Evolutionary conservation across 2,113 vertebrate genomes (phyloP).

Genomic region (Crotalus horridus): DNA sequence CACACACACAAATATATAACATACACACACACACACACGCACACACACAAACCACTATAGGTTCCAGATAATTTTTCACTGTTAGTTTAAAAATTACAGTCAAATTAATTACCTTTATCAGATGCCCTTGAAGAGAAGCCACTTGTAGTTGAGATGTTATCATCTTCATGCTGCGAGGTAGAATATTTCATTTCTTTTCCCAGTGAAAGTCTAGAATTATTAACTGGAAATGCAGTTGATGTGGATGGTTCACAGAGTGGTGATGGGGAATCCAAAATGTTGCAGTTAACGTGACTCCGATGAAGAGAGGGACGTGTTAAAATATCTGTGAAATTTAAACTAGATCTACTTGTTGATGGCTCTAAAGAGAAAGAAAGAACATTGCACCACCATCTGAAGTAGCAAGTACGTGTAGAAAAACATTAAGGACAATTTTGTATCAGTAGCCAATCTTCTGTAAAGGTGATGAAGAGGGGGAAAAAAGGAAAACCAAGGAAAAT

Average conservation of each 20-base stretch:
- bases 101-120: conserved; percentile 84
- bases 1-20: too few species aligned
- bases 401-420: conserved; percentile 30
- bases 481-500: conserved; percentile 45
- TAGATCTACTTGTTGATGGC: conserved; percentile 85
- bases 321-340: conserved; percentile 85
- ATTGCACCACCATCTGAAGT: conserved; percentile 30
- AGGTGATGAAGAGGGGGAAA: neutral
- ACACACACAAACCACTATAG: neutral
- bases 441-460: conserved; percentile 37
- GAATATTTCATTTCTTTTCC: conserved; percentile 98
- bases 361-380: conserved; percentile 67
- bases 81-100: neutral
- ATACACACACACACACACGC: neutral
- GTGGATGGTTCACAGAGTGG: conserved; percentile 86
- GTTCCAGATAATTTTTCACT: neutral
- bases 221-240: conserved; percentile 80
- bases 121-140: conserved; percentile 97
- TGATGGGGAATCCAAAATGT: conserved; percentile 78
- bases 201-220: conserved; percentile 83
- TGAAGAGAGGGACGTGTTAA: conserved; percentile 92
- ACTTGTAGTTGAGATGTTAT: conserved; percentile 99
- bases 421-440: conserved; percentile 47
- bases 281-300: conserved; percentile 86
- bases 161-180: conserved; percentile 96